These are phyloP conservation scores for Sinocyclocheilus maitianheensis DNA, from an alignment of 2,113 vertebrate species.

Conservation along the genomic window DNA sequence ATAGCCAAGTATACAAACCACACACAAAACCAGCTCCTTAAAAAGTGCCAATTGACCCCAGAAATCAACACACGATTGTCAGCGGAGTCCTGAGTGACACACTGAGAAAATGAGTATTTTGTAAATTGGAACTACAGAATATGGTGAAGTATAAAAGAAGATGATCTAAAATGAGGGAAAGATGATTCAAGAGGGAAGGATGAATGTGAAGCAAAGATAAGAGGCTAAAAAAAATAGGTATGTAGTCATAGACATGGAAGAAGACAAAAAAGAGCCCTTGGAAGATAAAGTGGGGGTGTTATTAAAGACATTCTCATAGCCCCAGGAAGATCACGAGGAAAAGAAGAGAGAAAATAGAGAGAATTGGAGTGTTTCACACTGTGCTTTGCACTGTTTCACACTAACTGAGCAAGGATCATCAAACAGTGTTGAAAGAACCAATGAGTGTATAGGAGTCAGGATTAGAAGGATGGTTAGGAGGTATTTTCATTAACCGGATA, in stretches of 20 bases:
- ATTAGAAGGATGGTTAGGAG: constrained; percentile 67
- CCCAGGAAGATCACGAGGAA: constrained; percentile 51
- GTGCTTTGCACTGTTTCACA: constrained; percentile 49
- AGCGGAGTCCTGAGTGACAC: not conserved
- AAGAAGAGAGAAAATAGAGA: constrained; percentile 17
- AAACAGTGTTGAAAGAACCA: constrained; percentile 60
- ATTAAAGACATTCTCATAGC: constrained; percentile 57
- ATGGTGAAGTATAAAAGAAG: not conserved
- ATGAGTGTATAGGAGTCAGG: constrained; percentile 62
- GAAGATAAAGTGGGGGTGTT: constrained; percentile 33
- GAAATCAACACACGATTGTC: not conserved
- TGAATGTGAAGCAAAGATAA: constrained; percentile 4
- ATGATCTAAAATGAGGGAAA: not conserved
- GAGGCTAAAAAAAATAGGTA: not conserved
- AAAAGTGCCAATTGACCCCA: not conserved
- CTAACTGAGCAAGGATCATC: constrained; percentile 74
- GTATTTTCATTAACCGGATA: constrained; percentile 53
- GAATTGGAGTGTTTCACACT: not conserved
- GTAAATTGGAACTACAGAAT: constrained; percentile 1
- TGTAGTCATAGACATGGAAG: constrained; percentile 13
- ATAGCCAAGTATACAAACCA: constrained; percentile 11
- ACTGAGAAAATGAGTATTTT: not conserved
- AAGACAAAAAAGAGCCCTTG: constrained; percentile 38
- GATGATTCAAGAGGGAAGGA: constrained; percentile 11
- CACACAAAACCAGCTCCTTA: not conserved